Base-by-base conservation (phyloP, 2,888 invertebrate species). In the Sinhomidia bicolor region DNA sequence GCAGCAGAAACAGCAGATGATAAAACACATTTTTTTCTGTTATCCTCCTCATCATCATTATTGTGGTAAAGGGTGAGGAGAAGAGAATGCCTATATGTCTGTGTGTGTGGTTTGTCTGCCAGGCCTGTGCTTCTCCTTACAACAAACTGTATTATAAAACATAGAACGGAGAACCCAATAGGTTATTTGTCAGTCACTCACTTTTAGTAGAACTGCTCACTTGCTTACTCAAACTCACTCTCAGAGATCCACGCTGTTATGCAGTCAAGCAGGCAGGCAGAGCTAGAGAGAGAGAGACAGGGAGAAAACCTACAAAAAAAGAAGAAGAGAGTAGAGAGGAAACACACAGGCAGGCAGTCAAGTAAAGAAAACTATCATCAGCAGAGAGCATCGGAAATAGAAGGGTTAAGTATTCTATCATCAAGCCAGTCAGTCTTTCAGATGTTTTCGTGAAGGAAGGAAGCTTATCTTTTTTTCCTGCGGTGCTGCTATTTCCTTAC, bases 351-450 rank as follows among this genome's bases (percentile, higher is more conserved):
- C 60, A 60, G 9, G 60, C 51, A 78, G 54, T 23, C 41, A 76
- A 12, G 6, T 12, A 68, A 32, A 9, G 62, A 68, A 32, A 41
- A 7, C 12, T 9, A 71, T 6, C 62, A 62, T 62, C 62, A n/a
- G n/a, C n/a, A n/a, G n/a, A n/a, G n/a, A n/a, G 14, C 29, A 60
- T 60, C 57, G 23, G 26, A 32, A 32, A 32, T 41, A 71, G 44
- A 71, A 71, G 71, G 71, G 71, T 71, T 71, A 71, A 71, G 71
- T 71, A 41, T 71, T 71, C 71, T 71, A 71, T 71, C 44, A 71
- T 20, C 36, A 68, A 36, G n/a, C 68, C 47, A 80, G 80, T 65
- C 82, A 83, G 82, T 83, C 82, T 68, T 65, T 83, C 71, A 71
- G 82, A 71, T 32, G 54, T 71, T 36, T 47, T 83, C 71, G 82